Base-by-base conservation (phyloP, 2,797 vertebrate genomes). In the Telmatherina bonti region DNA sequence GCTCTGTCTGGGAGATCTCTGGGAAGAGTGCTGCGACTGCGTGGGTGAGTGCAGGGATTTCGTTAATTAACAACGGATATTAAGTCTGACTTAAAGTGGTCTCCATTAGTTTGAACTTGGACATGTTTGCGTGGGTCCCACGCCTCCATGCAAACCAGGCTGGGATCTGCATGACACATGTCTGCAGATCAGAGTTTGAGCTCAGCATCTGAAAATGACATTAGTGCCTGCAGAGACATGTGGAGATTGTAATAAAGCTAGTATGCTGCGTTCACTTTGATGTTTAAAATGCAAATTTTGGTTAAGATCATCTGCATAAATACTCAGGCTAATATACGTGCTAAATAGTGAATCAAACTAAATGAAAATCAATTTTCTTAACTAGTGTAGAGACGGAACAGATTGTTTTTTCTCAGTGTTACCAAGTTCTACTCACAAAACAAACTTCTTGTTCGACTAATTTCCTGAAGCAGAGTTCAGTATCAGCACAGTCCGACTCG, bases 21-120 rank as follows among this genome's bases (percentile, higher is more conserved):
- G 98, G 98, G 97, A 99, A 31, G 97, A 99, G 89, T 99, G 98
- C 93, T 99, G 98, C 72, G 98, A 99, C 89, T 99, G 98, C 11
- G 98, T 99, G 54, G 97, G 98, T 99, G 92, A 97, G 97, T 94
- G 53, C 51, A 29, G 6, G 27, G 5, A 8, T 33, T 41, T 61
- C 35, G 0, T 74, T 58, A 26, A 36, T 59, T 24, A 54, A 58
- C 31, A 26, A 12, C 53, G 3, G 10, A 11, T 62, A 70, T 72
- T 33, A 57, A 36, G 59, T 65, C 72, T 43, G 51, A 81, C 67
- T 15, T 58, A n/a, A 5, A 4, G 57, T 78, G 35, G 60, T 76
- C 80, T n/a, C 54, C 38, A 0, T 64, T 47, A 55, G 61, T 68
- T 69, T 10, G 18, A 27, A 36, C 24, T 57, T 36, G 45, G 27